Evolutionary conservation across 2,113 vertebrate genomes (phyloP).

Genomic region (Lycocorax pyrrhopterus): DNA sequence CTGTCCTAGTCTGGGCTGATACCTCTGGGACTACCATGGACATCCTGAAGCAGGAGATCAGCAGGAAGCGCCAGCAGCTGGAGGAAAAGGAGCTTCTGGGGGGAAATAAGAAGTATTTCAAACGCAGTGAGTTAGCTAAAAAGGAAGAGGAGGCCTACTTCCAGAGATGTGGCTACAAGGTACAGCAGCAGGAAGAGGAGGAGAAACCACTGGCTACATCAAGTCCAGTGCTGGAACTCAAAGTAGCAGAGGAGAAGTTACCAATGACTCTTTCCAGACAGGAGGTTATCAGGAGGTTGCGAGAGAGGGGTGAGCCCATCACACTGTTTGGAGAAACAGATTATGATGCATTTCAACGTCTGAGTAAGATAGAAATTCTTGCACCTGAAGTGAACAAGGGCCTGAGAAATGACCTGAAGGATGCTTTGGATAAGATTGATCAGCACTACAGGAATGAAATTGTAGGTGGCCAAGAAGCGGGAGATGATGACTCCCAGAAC

Average conservation of each 20-base stretch:
- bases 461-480: slow-evolving; percentile 85
- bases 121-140: background rate
- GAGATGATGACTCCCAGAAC: slow-evolving; percentile 86
- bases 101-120: background rate
- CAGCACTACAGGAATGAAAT: slow-evolving; percentile 93
- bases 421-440: slow-evolving; percentile 94
- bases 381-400: slow-evolving; percentile 97
- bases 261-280: slow-evolving; percentile 93
- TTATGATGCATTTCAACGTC: slow-evolving; percentile 90
- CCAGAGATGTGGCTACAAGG: slow-evolving; percentile 50
- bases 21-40: background rate
- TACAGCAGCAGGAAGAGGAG: slow-evolving; percentile 79
- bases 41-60: background rate
- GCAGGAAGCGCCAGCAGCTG: background rate
- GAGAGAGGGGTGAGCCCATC: slow-evolving; percentile 89
- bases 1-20: background rate
- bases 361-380: slow-evolving; percentile 94
- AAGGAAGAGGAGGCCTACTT: background rate
- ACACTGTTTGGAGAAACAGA: slow-evolving; percentile 89
- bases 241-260: slow-evolving; percentile 91
- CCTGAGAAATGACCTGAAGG: slow-evolving; percentile 91
- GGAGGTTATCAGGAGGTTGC: slow-evolving; percentile 90
- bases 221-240: slow-evolving; percentile 86
- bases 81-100: background rate
- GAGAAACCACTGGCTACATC: slow-evolving; percentile 76